Conservation (phyloP, 2,113 vertebrate genomes). For the Turdus rufiventris region DNA sequence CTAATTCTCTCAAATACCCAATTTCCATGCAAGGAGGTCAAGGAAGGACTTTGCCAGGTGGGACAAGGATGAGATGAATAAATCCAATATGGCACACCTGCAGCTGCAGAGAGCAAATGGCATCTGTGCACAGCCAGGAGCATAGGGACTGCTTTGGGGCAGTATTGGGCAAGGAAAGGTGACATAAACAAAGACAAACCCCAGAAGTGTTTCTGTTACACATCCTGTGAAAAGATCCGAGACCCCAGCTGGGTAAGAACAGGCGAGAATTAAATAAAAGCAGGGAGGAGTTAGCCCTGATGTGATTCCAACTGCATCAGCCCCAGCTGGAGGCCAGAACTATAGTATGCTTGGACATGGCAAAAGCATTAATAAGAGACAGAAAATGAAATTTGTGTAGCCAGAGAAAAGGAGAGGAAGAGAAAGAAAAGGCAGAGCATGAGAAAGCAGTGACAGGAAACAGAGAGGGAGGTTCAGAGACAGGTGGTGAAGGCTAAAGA, state of each 20-base stretch:
- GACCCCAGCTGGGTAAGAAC: neutral
- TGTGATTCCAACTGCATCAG: neutral
- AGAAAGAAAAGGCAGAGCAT: neutral
- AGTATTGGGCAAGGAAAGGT: neutral
- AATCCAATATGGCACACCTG: neutral
- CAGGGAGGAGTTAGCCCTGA: neutral
- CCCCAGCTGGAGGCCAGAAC: neutral
- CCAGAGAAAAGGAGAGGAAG: neutral
- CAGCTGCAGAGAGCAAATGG: neutral
- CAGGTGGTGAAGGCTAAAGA: neutral
- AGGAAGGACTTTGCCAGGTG: neutral
- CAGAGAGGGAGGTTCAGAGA: neutral
- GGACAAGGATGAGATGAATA: neutral
- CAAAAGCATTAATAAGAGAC: neutral
- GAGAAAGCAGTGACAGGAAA: neutral
- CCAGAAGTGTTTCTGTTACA: neutral
- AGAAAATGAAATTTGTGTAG: neutral
- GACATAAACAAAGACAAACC: neutral
- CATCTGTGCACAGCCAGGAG: accelerated
- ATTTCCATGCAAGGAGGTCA: accelerated
- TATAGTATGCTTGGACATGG: neutral
- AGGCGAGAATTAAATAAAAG: neutral
- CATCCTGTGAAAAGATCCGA: accelerated
- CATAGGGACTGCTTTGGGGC: neutral
- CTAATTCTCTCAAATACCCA: neutral